Evolutionary conservation across 2,797 vertebrate genomes (phyloP), one percentile per base, ranked within the genome.

Genomic region (Silurus aristotelis): DNA sequence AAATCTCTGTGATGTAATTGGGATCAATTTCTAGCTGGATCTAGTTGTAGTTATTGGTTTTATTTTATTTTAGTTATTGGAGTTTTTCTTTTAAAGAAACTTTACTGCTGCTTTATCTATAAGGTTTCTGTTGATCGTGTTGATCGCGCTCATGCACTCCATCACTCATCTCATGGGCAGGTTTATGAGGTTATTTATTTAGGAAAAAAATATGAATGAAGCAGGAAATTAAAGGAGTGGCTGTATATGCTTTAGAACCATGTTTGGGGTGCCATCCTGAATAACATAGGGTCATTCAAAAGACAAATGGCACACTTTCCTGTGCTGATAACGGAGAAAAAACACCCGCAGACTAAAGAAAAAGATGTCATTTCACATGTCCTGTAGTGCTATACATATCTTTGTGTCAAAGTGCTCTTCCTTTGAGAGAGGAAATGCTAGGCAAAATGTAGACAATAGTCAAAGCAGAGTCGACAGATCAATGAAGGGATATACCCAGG

Each of bases 301-400:
- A 17, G 78, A 75, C 60, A 85, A 81, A 60, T 22, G 38, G 2
- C 84, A 85, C 13, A 81, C 61, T 75, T 81, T 85, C 75, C 84
- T 70, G 58, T n/a, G 46, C 63, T 80, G 61, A 66, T 66, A 66
- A 46, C 20, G 5, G 15, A 78, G 58, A 10, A 46, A 15, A 58
- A 31, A 76, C 15, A 31, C 25, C 55, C 22, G 43, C 0, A 15
- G 6, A 56, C 13, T 25, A 3, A 22, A 12, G 38, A 6, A 1
- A 14, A 67, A 71, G 43, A 46, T 5, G 6, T 38, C 17, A 43
- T 70, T 25, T 52, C 38, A 9, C 17, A 1, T 58, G 7, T 22
- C 27, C 5, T 8, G 0, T 38, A 60, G 56, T 38, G 27, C 10
- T 43, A n/a, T 14, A n/a, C 27, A 22, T 12, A 20, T 12, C 4